Conservation (phyloP, 2,888 invertebrate species). For the Axea sp. region DNA sequence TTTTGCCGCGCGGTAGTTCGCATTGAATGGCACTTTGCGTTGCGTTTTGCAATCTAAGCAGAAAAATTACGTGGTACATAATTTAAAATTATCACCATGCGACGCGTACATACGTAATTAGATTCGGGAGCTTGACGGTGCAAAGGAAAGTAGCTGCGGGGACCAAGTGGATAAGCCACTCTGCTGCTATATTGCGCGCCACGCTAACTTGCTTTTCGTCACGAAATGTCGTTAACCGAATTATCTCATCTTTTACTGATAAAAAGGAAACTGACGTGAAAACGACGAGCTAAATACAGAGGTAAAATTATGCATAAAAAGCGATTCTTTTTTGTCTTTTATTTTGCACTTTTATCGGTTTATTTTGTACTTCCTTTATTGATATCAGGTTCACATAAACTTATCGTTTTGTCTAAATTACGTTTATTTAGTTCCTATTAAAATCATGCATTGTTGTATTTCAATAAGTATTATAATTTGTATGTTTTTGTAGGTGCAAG, state of each 20-base stretch:
- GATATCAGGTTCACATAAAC: too few relatives aligned
- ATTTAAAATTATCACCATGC: conserved; percentile 55
- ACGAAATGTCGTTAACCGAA: conserved; percentile 65
- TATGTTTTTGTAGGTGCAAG: too few relatives aligned
- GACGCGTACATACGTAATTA: conserved; percentile 70
- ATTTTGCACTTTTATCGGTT: background rate
- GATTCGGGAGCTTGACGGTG: conserved; percentile 65
- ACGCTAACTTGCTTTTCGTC: conserved; percentile 22
- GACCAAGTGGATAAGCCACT: conserved; percentile 64
- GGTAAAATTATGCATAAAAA: background rate
- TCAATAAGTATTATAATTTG: too few relatives aligned
- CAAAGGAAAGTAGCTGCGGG: too few relatives aligned
- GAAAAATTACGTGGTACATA: conserved; percentile 43
- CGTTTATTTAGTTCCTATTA: too few relatives aligned
- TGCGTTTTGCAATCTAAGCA: conserved; percentile 44
- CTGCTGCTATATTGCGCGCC: conserved; percentile 56
- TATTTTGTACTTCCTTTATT: too few relatives aligned
- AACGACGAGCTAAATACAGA: conserved; percentile 13
- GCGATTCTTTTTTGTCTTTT: background rate
- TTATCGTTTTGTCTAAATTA: too few relatives aligned
- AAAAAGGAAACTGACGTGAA: conserved; percentile 22
- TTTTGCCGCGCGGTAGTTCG: conserved; percentile 34
- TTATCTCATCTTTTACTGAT: conserved; percentile 54
- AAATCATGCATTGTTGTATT: too few relatives aligned
- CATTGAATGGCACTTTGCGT: conserved; percentile 43